These are phyloP conservation scores for Anas capensis DNA, from an alignment of 2,797 vertebrate species.

Conservation along the genomic window DNA sequence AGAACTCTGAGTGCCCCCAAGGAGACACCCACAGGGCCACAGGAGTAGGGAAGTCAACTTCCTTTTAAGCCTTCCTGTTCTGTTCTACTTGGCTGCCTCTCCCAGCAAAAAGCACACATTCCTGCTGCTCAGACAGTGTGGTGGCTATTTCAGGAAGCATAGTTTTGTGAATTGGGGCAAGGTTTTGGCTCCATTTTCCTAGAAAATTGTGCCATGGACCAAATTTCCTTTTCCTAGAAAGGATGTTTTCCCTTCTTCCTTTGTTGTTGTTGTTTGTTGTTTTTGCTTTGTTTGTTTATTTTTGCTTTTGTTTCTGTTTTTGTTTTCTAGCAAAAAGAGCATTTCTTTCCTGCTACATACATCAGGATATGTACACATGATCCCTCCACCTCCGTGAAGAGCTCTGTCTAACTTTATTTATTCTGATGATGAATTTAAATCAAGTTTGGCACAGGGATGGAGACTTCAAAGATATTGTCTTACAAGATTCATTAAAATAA, in stretches of 20 bases:
- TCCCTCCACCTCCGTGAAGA: background rate
- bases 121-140: background rate
- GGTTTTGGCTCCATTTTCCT: background rate
- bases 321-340: background rate
- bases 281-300: background rate
- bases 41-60: background rate
- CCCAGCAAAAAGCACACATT: background rate
- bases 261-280: background rate
- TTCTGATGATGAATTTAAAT: background rate
- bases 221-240: background rate
- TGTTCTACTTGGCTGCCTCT: background rate
- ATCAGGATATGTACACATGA: background rate
- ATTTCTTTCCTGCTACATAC: background rate
- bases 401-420: background rate
- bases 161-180: background rate
- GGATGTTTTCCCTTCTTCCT: background rate
- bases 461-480: background rate
- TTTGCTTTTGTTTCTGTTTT: background rate
- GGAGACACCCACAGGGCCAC: rapidly evolving
- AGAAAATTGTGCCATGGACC: background rate
- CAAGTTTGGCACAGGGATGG: background rate
- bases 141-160: background rate
- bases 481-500: background rate
- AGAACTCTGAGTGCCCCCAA: background rate
- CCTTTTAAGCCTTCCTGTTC: background rate